Evolutionary conservation across 2,888 invertebrate species (phyloP).

Genomic region (Zonitis immaculata): DNA sequence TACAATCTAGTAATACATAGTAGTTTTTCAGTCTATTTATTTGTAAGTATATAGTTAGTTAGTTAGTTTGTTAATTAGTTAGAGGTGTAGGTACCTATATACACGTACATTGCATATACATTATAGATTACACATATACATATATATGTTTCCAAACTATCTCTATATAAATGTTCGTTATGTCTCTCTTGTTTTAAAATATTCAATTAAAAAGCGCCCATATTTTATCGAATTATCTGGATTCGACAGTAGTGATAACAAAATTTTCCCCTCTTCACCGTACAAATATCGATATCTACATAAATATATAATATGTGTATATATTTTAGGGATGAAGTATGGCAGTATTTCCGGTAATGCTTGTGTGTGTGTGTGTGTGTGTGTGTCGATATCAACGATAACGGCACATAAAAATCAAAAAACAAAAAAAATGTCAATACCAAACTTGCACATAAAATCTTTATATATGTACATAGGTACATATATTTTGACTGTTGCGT

Average conservation of each 20-base stretch:
- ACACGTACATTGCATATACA: background rate
- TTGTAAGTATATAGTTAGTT: too few species aligned
- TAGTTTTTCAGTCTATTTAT: conserved; percentile 8
- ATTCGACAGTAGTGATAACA: background rate
- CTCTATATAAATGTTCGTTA: background rate
- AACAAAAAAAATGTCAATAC: background rate
- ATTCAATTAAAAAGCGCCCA: background rate
- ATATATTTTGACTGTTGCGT: too few species aligned
- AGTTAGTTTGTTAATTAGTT: background rate
- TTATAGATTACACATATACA: too few species aligned
- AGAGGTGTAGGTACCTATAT: background rate
- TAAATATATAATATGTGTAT: background rate
- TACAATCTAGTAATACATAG: conserved; percentile 14
- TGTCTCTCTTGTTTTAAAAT: background rate
- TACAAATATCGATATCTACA: background rate
- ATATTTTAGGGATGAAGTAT: background rate
- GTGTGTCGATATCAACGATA: background rate
- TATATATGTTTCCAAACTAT: too few species aligned
- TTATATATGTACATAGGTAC: too few species aligned
- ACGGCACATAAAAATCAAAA: background rate
- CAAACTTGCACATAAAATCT: too few species aligned
- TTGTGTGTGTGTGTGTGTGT: too few species aligned
- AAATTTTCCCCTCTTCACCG: background rate
- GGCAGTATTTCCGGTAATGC: background rate
- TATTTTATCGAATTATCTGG: background rate